phyloP scores from a whole-genome alignment of 2,888 invertebrate genomes.

The Portevinia maculata region DNA sequence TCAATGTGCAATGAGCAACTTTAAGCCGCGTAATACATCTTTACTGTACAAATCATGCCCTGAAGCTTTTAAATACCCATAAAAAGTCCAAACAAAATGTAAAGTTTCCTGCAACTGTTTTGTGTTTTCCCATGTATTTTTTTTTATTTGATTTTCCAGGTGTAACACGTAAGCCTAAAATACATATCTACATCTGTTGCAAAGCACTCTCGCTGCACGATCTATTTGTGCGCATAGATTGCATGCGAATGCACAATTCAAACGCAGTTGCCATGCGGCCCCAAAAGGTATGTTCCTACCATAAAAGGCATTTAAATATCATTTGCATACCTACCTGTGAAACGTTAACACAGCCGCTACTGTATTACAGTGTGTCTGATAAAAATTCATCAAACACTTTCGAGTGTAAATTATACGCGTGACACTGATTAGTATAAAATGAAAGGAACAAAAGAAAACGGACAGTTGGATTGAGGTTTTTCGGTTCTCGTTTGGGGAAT shows the following conservation, averaged over 20 bases:
- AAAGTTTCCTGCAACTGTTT: constrained; percentile 14
- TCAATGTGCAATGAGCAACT: constrained; percentile 46
- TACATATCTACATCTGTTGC: constrained; percentile 34
- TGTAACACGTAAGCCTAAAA: constrained; percentile 26
- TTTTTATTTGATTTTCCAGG: constrained; percentile 36
- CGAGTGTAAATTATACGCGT: constrained; percentile 54
- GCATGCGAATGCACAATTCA: constrained; percentile 7
- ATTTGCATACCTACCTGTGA: constrained; percentile 59
- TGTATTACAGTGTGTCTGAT: constrained; percentile 40
- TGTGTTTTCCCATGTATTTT: constrained; percentile 34
- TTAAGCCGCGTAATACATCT: constrained; percentile 3
- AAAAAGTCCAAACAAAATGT: constrained; percentile 45
- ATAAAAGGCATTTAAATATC: constrained; percentile 47
- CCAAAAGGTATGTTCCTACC: constrained; percentile 29
- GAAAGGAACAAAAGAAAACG: constrained; percentile 5
- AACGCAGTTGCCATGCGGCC: constrained; percentile 48
- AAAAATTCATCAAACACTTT: constrained; percentile 56
- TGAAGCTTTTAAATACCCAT: constrained; percentile 58
- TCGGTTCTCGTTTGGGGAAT: constrained; percentile 9
- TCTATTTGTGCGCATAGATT: constrained; percentile 19
- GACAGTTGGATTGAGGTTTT: neutral
- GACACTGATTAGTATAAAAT: neutral
- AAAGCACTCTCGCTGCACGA: constrained; percentile 47
- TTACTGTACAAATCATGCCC: constrained; percentile 31
- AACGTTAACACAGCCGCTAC: constrained; percentile 39